A percentile compares a stretch with the other conserved stretches of the same genome.
phyloP scores from a whole-genome alignment of 2,888 invertebrate species.

The Halictus ligatus region DNA sequence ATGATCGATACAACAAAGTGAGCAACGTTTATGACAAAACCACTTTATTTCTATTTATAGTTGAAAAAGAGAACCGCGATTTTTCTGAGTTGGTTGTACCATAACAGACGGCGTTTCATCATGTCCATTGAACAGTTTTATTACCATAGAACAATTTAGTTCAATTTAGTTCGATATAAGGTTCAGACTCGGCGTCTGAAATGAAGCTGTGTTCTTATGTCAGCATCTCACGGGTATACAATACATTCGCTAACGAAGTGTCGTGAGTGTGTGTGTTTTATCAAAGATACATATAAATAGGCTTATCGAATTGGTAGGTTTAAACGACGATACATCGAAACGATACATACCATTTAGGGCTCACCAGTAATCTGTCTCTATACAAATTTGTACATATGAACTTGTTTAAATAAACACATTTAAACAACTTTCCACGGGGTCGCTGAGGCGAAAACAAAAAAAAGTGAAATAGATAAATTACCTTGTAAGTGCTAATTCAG shows the following conservation, averaged over 20 bases:
- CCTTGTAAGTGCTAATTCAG: slow-evolving; percentile 16
- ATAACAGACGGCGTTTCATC: slow-evolving; percentile 23
- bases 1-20: not conserved
- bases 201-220: slow-evolving; percentile 41
- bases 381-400: slow-evolving; percentile 52
- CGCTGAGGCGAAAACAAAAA: slow-evolving; percentile 18
- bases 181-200: slow-evolving; percentile 24
- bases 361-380: slow-evolving; percentile 41
- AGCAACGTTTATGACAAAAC: not conserved
- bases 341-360: slow-evolving; percentile 39
- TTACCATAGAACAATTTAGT: slow-evolving; percentile 39
- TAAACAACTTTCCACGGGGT: slow-evolving; percentile 29
- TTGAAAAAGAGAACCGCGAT: slow-evolving; percentile 8
- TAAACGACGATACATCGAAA: slow-evolving; percentile 51
- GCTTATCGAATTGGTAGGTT: slow-evolving; percentile 42
- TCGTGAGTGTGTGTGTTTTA: slow-evolving; percentile 28
- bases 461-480: slow-evolving; percentile 41
- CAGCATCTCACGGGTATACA: slow-evolving; percentile 10
- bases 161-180: slow-evolving; percentile 41
- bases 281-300: slow-evolving; percentile 31
- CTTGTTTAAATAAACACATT: slow-evolving; percentile 27
- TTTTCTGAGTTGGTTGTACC: not conserved
- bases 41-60: no score
- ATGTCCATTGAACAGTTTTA: slow-evolving; percentile 19
- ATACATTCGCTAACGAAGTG: slow-evolving; percentile 6